These are phyloP conservation scores for Apamea anceps DNA, from an alignment of 2,888 invertebrate species.

Conservation along the genomic window DNA sequence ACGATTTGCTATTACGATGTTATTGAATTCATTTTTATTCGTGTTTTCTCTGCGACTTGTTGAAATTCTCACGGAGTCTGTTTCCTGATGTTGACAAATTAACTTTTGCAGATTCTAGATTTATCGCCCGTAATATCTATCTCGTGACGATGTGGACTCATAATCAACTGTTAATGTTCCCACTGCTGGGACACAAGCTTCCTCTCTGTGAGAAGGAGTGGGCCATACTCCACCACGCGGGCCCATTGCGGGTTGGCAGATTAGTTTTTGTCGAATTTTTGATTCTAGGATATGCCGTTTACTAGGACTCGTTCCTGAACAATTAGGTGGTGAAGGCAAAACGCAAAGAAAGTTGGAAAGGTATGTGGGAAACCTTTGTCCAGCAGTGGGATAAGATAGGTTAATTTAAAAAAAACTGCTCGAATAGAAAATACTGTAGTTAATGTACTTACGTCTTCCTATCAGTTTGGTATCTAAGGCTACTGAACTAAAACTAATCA, in stretches of 20 bases:
- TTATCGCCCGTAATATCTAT: not conserved
- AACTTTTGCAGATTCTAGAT: not conserved
- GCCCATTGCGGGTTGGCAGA: not conserved
- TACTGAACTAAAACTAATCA: not conserved
- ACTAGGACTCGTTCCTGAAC: not conserved
- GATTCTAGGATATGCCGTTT: not conserved
- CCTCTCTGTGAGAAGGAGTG: not conserved
- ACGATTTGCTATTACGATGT: constrained; percentile 59
- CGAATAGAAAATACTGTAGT: not conserved
- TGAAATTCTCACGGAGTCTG: constrained; percentile 43
- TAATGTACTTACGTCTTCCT: not conserved
- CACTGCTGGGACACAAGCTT: not conserved
- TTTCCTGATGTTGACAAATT: constrained; percentile 23
- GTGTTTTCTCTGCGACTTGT: constrained; percentile 26
- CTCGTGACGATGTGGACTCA: not conserved
- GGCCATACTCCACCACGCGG: not conserved
- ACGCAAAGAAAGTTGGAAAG: not conserved
- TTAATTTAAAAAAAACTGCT: not conserved
- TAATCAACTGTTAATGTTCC: not conserved
- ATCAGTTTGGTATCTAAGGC: not conserved
- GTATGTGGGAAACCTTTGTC: not conserved
- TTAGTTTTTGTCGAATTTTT: not conserved
- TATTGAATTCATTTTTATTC: constrained; percentile 62
- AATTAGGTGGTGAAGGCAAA: not conserved
- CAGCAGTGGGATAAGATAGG: not conserved